A percentile compares a stretch with the other conserved stretches of the same genome.
Evolutionary conservation across 2,797 vertebrate species (phyloP).

Genomic region (Eidolon dupreanum): DNA sequence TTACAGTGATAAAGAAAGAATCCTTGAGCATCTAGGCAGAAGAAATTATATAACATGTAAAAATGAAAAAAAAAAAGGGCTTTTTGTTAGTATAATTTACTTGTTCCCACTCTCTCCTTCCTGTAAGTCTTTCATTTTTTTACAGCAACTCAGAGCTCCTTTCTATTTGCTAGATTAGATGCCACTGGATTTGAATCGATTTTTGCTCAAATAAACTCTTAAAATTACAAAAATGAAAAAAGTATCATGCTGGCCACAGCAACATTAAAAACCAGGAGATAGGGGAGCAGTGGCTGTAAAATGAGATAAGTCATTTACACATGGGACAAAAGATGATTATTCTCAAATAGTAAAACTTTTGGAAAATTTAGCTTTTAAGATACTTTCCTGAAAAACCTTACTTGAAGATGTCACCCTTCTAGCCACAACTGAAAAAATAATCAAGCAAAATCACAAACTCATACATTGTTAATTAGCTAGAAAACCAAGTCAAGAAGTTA

Average conservation of each 20-base stretch:
- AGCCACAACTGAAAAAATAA: background rate
- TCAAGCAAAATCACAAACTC: background rate
- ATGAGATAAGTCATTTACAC: background rate
- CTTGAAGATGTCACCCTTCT: background rate
- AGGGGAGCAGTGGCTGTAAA: background rate
- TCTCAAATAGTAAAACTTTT: background rate
- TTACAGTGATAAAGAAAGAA: background rate
- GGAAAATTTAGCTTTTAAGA: conserved; percentile 5
- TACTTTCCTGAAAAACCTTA: conserved; percentile 21
- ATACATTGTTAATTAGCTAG: background rate
- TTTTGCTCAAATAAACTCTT: no score
- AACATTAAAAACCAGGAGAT: background rate
- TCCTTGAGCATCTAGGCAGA: background rate
- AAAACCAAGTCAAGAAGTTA: background rate
- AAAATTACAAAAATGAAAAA: background rate
- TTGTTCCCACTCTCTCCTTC: no score
- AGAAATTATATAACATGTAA: background rate
- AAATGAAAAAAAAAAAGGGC: background rate
- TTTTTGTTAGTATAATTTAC: no score
- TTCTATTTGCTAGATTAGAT: no score
- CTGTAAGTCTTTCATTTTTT: no score
- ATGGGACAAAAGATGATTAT: background rate
- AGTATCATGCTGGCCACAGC: background rate
- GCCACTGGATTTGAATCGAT: no score
- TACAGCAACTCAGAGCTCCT: no score